Conservation (phyloP, 1,140 invertebrate species). For the Ceratoteleas bidentatus region DNA sequence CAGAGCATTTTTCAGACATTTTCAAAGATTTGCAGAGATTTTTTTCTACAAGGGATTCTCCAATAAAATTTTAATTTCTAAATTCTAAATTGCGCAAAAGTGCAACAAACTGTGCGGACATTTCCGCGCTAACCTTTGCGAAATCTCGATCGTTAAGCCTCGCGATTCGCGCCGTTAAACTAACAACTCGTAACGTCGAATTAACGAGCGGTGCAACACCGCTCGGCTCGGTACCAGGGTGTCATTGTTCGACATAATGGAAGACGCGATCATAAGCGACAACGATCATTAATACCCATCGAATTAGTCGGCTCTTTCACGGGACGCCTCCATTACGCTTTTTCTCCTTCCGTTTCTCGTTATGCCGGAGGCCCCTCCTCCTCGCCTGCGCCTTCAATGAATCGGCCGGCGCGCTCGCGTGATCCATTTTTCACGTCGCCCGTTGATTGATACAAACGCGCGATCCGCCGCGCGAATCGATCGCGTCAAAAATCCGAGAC, state of each 20-base stretch:
- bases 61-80: no score
- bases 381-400: conserved; percentile 40
- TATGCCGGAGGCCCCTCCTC: conserved; percentile 8
- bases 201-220: conserved; percentile 20
- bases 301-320: conserved; percentile 59
- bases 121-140: conserved; percentile 1
- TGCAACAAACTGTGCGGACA: no score
- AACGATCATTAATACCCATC: conserved; percentile 68
- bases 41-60: no score
- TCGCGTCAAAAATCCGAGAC: conserved; percentile 21
- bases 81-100: no score
- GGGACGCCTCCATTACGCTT: conserved; percentile 60
- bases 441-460: conserved; percentile 74
- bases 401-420: conserved; percentile 65
- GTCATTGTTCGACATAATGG: conserved; percentile 51
- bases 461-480: conserved; percentile 40
- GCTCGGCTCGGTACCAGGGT: conserved; percentile 5
- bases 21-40: no score
- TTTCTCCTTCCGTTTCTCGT: conserved; percentile 64
- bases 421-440: conserved; percentile 76
- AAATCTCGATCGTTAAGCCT: conserved; percentile 23
- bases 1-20: no score
- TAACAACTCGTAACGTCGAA: conserved; percentile 25
- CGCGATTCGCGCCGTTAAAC: conserved; percentile 8
- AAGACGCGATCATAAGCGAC: conserved; percentile 56